phyloP scores from a whole-genome alignment of 2,797 vertebrate genomes.

The Enteromius argenteus region DNA sequence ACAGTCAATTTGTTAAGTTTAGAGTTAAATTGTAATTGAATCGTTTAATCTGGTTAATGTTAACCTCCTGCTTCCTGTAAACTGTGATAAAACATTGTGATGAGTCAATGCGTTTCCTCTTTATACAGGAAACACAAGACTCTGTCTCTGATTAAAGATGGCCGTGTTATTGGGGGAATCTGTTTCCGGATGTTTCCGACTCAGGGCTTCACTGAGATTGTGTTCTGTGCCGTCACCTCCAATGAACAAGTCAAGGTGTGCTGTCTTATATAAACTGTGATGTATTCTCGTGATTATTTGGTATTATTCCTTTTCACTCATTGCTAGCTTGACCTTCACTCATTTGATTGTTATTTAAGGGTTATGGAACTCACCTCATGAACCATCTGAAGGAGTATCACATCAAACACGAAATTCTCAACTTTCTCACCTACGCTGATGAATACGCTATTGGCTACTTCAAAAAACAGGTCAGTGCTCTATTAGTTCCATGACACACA shows the following conservation, averaged over 20 bases:
- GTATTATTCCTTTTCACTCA: not conserved
- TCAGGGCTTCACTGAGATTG: constrained; percentile 98
- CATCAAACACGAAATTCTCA: constrained; percentile 96
- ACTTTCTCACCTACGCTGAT: constrained; percentile 97
- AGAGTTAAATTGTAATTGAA: not conserved
- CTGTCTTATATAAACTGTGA: constrained; percentile 66
- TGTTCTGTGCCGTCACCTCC: constrained; percentile 98
- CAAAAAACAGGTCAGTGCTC: constrained; percentile 92
- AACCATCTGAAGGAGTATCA: constrained; percentile 99
- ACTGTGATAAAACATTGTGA: not conserved
- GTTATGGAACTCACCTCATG: constrained; percentile 98
- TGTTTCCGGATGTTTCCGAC: constrained; percentile 99
- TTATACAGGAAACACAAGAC: constrained; percentile 95
- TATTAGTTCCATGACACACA: too few species aligned
- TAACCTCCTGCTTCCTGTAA: not conserved
- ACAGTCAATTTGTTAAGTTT: not conserved
- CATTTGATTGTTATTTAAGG: constrained; percentile 66
- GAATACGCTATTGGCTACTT: constrained; percentile 99
- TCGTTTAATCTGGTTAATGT: not conserved
- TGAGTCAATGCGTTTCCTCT: constrained; percentile 22
- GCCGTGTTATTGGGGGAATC: constrained; percentile 98
- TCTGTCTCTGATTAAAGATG: constrained; percentile 96
- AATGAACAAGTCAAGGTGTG: constrained; percentile 99
- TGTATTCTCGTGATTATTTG: not conserved
- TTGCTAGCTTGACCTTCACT: not conserved